These are phyloP conservation scores for Corythaixoides concolor DNA, from an alignment of 2,113 vertebrate genomes.

Conservation along the genomic window DNA sequence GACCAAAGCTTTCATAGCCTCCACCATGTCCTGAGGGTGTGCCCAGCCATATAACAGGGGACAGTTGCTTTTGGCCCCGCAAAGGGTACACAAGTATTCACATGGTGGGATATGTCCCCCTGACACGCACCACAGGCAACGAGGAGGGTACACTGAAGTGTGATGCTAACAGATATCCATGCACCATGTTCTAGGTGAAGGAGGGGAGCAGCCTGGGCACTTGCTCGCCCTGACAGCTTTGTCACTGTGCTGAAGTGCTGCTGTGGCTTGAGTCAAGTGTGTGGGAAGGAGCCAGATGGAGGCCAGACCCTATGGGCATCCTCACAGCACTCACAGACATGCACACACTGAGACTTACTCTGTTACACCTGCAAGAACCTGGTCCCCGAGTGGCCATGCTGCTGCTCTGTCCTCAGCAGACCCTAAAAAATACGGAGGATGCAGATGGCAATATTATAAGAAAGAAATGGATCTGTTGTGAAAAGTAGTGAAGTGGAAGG, in stretches of 20 bases:
- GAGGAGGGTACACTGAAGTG: rapidly evolving
- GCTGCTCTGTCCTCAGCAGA: background rate
- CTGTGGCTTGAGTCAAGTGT: background rate
- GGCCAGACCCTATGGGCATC: background rate
- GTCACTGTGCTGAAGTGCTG: background rate
- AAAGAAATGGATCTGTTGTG: background rate
- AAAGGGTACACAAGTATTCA: too few species aligned
- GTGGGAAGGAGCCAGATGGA: background rate
- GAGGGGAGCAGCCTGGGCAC: background rate
- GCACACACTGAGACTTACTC: background rate
- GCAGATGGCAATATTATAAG: background rate
- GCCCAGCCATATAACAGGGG: background rate
- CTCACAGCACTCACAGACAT: background rate
- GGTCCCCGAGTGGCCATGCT: background rate
- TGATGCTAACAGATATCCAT: background rate
- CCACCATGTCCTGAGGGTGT: background rate
- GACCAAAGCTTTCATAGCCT: background rate
- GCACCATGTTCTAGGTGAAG: background rate
- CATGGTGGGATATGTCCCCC: too few species aligned
- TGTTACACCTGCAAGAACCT: background rate
- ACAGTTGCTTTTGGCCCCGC: background rate
- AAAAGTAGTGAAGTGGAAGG: background rate
- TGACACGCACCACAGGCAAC: rapidly evolving
- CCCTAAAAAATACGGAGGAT: background rate
- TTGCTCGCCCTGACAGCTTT: background rate